Evolutionary conservation across 2,797 vertebrate genomes (phyloP).

Genomic region (Helicolenus hilgendorfi): DNA sequence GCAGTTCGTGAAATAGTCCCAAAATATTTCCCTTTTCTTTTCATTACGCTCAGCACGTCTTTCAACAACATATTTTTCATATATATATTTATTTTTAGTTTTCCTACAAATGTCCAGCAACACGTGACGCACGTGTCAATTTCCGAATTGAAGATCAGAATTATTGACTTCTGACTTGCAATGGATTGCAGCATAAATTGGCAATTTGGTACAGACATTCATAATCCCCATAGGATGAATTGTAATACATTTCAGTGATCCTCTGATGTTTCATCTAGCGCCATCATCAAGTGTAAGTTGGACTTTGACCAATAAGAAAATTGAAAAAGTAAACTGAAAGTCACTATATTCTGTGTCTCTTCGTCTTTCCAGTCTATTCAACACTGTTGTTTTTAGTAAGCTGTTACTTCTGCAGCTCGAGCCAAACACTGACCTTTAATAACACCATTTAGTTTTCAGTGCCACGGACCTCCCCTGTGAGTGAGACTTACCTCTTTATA

Average conservation of each 20-base stretch:
- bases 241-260: neutral
- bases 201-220: neutral
- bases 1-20: too few species aligned
- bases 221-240: neutral
- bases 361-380: neutral
- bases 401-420: conserved; percentile 6
- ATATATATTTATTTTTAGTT: too few species aligned
- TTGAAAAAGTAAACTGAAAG: neutral
- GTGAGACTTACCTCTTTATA: conserved; percentile 75
- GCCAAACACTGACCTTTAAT: conserved; percentile 61
- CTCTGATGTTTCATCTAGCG: neutral
- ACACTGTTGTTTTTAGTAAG: conserved; percentile 20
- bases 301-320: neutral
- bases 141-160: too few species aligned
- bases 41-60: too few species aligned
- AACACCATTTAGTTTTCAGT: conserved; percentile 35
- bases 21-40: too few species aligned
- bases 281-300: neutral
- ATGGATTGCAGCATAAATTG: neutral
- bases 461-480: conserved; percentile 51
- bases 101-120: too few species aligned
- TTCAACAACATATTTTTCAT: too few species aligned
- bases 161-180: too few species aligned
- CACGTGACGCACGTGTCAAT: too few species aligned
- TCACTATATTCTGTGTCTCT: neutral